Evolutionary conservation across 92 coral and sea anemone genomes (phyloP).

Genomic region (Porites lobata): DNA sequence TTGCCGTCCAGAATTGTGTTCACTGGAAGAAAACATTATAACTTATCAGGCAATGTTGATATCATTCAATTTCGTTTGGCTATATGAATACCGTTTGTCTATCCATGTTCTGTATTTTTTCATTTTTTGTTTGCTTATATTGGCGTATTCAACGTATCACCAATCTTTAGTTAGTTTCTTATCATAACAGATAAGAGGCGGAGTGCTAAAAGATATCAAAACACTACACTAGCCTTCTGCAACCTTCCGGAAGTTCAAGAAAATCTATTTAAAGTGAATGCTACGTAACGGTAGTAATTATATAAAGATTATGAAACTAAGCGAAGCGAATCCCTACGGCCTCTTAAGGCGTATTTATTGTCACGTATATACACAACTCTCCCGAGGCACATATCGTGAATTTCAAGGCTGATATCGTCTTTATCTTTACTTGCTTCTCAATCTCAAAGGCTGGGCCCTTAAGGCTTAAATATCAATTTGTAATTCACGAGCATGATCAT

Average conservation of each 20-base stretch:
- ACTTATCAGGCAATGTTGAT: too few relatives aligned
- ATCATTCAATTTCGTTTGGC: too few relatives aligned
- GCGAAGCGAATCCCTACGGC: neutral
- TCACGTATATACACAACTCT: neutral
- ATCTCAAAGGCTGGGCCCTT: neutral
- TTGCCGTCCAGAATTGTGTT: too few relatives aligned
- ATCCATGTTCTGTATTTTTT: too few relatives aligned
- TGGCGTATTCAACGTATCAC: too few relatives aligned
- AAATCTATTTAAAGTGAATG: neutral
- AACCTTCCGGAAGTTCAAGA: neutral
- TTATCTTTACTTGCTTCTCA: constrained; percentile 15
- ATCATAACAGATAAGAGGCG: too few relatives aligned
- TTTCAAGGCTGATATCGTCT: constrained; percentile 22
- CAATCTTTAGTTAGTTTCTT: too few relatives aligned
- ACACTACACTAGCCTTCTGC: too few relatives aligned
- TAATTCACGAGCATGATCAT: constrained; percentile 6
- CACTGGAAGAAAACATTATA: too few relatives aligned
- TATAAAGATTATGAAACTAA: neutral
- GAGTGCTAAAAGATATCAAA: too few relatives aligned
- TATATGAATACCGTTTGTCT: too few relatives aligned
- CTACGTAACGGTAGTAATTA: neutral
- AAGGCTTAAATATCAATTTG: constrained; percentile 27
- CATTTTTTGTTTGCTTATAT: too few relatives aligned
- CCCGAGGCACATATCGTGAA: constrained; percentile 11
- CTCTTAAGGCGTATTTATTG: neutral